Evolutionary conservation across 2,113 vertebrate genomes (phyloP), one percentile per base, ranked within the genome.

Genomic region (Rana temporaria): DNA sequence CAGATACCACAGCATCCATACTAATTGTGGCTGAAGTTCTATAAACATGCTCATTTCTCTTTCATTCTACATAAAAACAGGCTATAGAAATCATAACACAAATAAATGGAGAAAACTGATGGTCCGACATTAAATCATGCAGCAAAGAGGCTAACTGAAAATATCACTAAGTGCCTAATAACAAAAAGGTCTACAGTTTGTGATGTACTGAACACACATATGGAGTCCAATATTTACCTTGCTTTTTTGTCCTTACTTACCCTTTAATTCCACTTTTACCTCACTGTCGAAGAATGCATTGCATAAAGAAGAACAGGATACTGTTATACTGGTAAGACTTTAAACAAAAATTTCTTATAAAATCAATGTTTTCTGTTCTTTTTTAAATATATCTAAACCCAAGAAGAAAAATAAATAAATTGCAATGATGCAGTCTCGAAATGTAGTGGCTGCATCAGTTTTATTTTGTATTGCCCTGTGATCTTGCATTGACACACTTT

Each of bases 241-340:
- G 55, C 56, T 84, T 78, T 78, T 4, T 80, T 79, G 78, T 60
- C 56, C 62, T 87, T 85, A 85, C 81, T 81, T 69, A 26, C 78
- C 87, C 85, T 85, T 84, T 64, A 90, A 87, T 86, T 87, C 85
- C 65, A 73, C 53, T 81, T 87, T 64, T 78, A 78, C 88, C 88
- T 88, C 79, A 60, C 67, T 84, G 85, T 87, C 67, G 78, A 85
- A 89, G 87, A 86, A 88, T 89, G 89, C 87, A 84, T 90, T 89
- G 87, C 85, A 86, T 56, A 89, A 85, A 88, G 85, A 86, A 90
- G 87, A 90, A 89, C 57, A 90, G 87, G 88, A 92, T 93, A 93
- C 24, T 24, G n/a, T 67, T 79, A 57, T 55, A 18, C 12, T 48
- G 12, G 42, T 1, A 14, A 48, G 9, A 48, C 42, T 14, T n/a